Evolutionary conservation across 2,797 vertebrate species (phyloP), one percentile per base, ranked within the genome.

Genomic region (Scomberomorus guttatus): DNA sequence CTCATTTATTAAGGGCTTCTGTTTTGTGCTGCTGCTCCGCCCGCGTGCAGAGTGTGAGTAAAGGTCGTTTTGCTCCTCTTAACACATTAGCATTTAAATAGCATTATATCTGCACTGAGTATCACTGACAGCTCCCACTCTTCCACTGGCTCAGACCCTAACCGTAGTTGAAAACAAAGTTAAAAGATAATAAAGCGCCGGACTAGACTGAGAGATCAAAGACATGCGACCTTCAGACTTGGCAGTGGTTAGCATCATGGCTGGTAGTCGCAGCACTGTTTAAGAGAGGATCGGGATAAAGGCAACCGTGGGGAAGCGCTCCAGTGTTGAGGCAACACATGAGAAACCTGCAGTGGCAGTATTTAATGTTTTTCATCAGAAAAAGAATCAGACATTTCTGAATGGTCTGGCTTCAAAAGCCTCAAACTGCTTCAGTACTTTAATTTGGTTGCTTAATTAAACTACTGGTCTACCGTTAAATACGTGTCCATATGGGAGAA

Each of bases 51-150:
- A 79, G 68, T 82, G 82, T 83, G 85, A 89, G 81, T 89, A 93
- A 92, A 95, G 93, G 93, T 93, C 90, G 91, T 91, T 92, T 89
- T 92, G 90, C 90, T 91, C 90, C 87, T 92, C 90, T 93, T 93
- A 94, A 90, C 84, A 88, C 92, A 94, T 95, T 95, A 94, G 94
- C 94, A 95, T 95, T 94, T 94, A 94, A 95, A 96, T 93, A 92
- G 90, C 90, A 86, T 92, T 92, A 93, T 92, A 92, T 92, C 90
- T 89, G 80, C 80, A 37, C 79, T 82, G 87, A 92, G 87, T 88
- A 90, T 91, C 91, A 90, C 77, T 92, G 91, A 92, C 92, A 93
- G 90, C 83, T 86, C 83, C 87, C 82, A 90, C 78, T 90, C 83
- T 71, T 86, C 86, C 82, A 57, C 77, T 57, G 64, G 54, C 81